Evolutionary conservation across 2,888 invertebrate genomes (phyloP), one percentile per base, ranked within the genome.

Genomic region (Cataglyphis rosenhaueri): DNA sequence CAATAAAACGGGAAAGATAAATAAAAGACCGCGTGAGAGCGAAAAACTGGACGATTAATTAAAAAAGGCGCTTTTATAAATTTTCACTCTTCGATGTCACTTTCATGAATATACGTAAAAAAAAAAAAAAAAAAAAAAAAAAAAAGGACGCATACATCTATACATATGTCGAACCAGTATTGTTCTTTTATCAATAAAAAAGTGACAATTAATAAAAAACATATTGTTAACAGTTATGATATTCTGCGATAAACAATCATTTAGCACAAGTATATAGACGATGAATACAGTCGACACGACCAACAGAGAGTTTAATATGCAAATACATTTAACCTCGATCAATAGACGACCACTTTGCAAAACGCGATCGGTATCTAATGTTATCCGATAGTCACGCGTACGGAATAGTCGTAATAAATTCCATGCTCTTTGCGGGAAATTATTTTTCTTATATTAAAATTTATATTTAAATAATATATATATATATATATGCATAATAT

Each of bases 271-370:
- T 15, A n/a, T 4, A 52, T 64, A 35, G 25, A 1, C 41, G 38
- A 29, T 0, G 41, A 10, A 10, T 41, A 21, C 38, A 41, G 18
- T 29, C 18, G 10, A 73, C 3, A 55, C 35, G 38, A 38, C 12
- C 38, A 25, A 52, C 55, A 15, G 29, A 15, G 29, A n/a, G 10
- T 21, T 15, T 12, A 55, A 76, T 57, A 41, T 38, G 41, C 66
- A 65, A 76, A 75, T 74, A 62, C 38, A 66, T 76, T 76, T 66
- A 76, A 76, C 3, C n/a, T 65, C 52, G 66, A 18, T 66, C 41
- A 66, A 76, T 76, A 5, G n/a, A 81, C 74, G 15, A 29, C 32
- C 25, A n/a, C 21, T 75, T 29, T 38, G 57, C 35, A 78, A 52
- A 52, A 74, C 62, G 29, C 75, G 38, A 73, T 81, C 38, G 32